These are phyloP conservation scores for Phacellophora camtschatica DNA, from an alignment of 30 jellyfish, hydroid and myxozoan genomes.

Conservation along the genomic window DNA sequence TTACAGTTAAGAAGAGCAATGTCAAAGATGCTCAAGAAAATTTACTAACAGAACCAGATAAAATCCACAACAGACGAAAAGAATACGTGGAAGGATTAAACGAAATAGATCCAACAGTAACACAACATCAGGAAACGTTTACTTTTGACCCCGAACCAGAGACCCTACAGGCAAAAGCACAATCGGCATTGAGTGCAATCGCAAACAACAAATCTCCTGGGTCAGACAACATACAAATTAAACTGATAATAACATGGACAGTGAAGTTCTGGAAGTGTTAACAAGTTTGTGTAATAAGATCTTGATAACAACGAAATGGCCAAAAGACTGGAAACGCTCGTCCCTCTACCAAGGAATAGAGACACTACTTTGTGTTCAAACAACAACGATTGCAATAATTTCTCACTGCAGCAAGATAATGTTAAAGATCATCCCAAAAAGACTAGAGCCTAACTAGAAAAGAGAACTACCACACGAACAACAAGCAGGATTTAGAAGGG, in stretches of 20 bases:
- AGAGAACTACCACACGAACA: constrained; percentile 10
- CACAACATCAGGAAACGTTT: background rate
- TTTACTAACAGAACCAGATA: background rate
- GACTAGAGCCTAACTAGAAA: background rate
- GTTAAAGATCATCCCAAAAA: background rate
- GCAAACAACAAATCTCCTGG: background rate
- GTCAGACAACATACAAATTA: background rate
- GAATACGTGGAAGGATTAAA: background rate
- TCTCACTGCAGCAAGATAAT: too few species aligned
- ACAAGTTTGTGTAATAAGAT: background rate
- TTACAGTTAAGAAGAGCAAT: background rate
- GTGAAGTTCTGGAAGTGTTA: background rate
- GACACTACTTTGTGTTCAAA: background rate
- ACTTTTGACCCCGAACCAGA: constrained; percentile 7
- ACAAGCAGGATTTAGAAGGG: background rate
- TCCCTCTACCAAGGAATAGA: constrained; percentile 16
- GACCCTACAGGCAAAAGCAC: background rate
- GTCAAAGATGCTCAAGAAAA: too few species aligned
- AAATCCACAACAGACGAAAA: background rate
- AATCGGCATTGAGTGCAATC: background rate
- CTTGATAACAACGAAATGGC: background rate
- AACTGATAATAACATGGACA: background rate
- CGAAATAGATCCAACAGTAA: background rate
- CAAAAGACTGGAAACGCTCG: constrained; percentile 15
- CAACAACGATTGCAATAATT: too few species aligned